Evolutionary conservation across 2,113 vertebrate genomes (phyloP).

Genomic region (Setophaga kirtlandii): DNA sequence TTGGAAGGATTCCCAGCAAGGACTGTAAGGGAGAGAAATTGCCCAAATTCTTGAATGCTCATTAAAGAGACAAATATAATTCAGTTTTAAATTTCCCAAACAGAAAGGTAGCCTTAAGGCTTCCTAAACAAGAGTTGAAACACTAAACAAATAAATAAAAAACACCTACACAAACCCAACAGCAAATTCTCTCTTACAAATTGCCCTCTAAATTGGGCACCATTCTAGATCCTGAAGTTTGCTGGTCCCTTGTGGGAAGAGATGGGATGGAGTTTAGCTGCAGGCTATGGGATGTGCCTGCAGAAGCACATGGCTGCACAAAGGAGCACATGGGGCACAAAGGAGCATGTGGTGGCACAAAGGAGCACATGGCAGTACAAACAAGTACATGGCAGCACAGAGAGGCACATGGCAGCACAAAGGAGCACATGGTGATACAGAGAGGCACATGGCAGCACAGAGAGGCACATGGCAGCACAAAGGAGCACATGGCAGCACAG

Average conservation of each 20-base stretch:
- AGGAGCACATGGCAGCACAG: neutral
- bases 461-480: neutral
- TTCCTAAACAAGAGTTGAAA: neutral
- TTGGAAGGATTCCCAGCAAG: conserved; percentile 7
- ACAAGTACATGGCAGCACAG: fast-evolving
- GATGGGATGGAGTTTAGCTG: neutral
- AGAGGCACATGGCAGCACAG: neutral
- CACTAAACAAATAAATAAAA: neutral
- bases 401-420: neutral
- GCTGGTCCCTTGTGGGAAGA: neutral
- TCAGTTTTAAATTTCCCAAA: neutral
- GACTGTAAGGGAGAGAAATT: neutral
- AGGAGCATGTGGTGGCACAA: no score
- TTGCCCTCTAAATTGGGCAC: neutral
- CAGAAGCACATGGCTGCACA: neutral
- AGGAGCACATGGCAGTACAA: neutral
- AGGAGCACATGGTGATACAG: neutral
- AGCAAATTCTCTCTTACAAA: neutral
- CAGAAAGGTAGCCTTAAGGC: neutral
- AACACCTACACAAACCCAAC: neutral
- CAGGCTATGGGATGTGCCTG: fast-evolving
- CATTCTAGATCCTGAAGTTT: neutral
- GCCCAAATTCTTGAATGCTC: neutral
- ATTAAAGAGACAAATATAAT: neutral
- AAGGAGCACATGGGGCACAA: neutral